phyloP scores from a whole-genome alignment of 2,888 invertebrate species.

The Tridacna crocea region DNA sequence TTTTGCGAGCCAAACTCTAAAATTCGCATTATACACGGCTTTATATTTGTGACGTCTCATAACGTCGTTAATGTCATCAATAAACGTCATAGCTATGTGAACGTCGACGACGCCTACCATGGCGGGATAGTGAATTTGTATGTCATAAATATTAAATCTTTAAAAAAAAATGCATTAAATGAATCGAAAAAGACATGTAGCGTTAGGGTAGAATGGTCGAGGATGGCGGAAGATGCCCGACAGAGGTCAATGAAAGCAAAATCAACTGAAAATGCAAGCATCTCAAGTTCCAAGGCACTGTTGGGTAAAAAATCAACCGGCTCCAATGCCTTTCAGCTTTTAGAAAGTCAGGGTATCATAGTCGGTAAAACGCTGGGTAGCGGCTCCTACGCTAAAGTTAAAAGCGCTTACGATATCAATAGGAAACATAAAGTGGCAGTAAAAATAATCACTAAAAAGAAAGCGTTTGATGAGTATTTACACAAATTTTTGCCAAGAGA shows the following conservation, averaged over 20 bases:
- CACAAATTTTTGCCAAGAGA: conserved; percentile 82
- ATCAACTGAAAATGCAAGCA: background rate
- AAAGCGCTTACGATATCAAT: conserved; percentile 77
- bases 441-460: conserved; percentile 81
- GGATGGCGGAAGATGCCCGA: background rate
- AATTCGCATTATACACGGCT: background rate
- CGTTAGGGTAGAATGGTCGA: conserved; percentile 7
- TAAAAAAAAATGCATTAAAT: background rate
- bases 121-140: no score
- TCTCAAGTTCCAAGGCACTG: background rate
- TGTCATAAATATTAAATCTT: background rate
- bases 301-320: background rate
- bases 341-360: conserved; percentile 76
- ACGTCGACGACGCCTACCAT: background rate
- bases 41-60: background rate
- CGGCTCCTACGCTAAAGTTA: conserved; percentile 82
- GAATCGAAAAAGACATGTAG: background rate
- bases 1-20: no score
- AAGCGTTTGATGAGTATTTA: conserved; percentile 79
- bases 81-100: background rate
- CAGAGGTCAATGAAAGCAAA: background rate
- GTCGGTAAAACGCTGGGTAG: conserved; percentile 78
- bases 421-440: conserved; percentile 79
- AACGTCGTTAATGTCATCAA: conserved; percentile 1
- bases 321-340: conserved; percentile 57